Evolutionary conservation across 30 jellyfish, hydroid and myxozoan genomes (phyloP).

Genomic region (Turritopsis dohrnii): DNA sequence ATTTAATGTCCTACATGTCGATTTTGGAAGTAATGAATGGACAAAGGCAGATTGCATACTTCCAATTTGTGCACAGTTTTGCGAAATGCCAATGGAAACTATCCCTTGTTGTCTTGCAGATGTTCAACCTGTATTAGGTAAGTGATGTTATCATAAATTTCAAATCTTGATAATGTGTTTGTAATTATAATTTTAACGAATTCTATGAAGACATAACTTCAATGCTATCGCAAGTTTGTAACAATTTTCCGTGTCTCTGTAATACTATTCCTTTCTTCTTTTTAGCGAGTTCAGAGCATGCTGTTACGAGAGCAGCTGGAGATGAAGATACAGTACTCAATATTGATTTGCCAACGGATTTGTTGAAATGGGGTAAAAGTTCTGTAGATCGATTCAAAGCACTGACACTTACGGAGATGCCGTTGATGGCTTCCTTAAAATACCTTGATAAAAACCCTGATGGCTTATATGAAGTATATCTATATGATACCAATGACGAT

Average conservation of each 20-base stretch:
- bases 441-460: slow-evolving; percentile 27
- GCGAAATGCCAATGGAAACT: slow-evolving; percentile 84
- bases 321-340: slow-evolving; percentile 39
- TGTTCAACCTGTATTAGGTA: slow-evolving; percentile 49
- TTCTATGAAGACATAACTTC: too few relatives aligned
- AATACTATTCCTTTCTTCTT: neutral
- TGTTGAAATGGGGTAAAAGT: slow-evolving; percentile 15
- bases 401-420: slow-evolving; percentile 52
- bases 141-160: neutral
- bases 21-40: slow-evolving; percentile 88
- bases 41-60: slow-evolving; percentile 33
- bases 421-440: slow-evolving; percentile 62
- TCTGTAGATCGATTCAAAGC: slow-evolving; percentile 23
- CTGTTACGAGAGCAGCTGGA: slow-evolving; percentile 45
- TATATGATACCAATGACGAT: slow-evolving; percentile 71
- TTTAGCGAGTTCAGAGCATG: slow-evolving; percentile 8
- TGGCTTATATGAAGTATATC: slow-evolving; percentile 56
- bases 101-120: slow-evolving; percentile 87
- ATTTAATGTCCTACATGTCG: slow-evolving; percentile 68
- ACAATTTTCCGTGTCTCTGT: neutral
- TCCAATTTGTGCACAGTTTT: slow-evolving; percentile 71
- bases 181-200: too few relatives aligned
- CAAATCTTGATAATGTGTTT: too few relatives aligned
- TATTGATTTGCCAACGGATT: neutral
- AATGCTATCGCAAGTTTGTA: too few relatives aligned